A percentile compares a stretch with the other conserved stretches of the same genome.
phyloP scores from a whole-genome alignment of 2,888 invertebrate genomes.

The Clivina fossor region DNA sequence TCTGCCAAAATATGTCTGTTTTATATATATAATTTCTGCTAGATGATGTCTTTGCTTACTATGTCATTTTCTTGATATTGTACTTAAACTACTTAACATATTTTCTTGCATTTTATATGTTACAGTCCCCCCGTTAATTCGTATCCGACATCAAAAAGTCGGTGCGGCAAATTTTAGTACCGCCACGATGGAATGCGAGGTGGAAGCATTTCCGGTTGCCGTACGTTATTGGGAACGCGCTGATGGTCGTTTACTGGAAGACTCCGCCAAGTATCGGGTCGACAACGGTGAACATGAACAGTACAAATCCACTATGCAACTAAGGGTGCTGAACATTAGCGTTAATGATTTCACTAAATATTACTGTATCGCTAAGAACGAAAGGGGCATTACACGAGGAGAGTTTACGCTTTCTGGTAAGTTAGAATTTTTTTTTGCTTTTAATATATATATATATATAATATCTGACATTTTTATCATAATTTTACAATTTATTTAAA shows the following conservation, averaged over 20 bases:
- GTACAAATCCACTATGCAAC: constrained; percentile 73
- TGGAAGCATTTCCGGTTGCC: constrained; percentile 86
- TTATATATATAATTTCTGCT: no score
- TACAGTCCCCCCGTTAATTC: constrained; percentile 83
- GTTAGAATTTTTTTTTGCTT: no score
- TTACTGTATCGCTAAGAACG: constrained; percentile 84
- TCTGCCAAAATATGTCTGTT: no score
- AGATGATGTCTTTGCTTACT: no score
- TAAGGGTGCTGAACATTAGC: constrained; percentile 72
- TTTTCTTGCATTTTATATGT: constrained; percentile 36
- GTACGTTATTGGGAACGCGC: constrained; percentile 82
- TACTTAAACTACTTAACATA: not conserved
- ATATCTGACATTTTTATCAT: no score
- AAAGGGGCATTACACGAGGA: constrained; percentile 77
- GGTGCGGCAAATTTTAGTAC: constrained; percentile 70
- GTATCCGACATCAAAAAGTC: constrained; percentile 74
- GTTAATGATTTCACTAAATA: constrained; percentile 73
- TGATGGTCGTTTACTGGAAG: constrained; percentile 74
- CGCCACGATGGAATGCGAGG: constrained; percentile 77
- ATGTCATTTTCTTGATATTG: not conserved
- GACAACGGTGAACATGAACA: constrained; percentile 57
- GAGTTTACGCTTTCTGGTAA: constrained; percentile 68
- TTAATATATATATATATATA: no score
- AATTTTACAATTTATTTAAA: no score
- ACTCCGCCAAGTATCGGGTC: constrained; percentile 65